Percentiles rank a stretch among this genome's conserved stretches.
Conservation (phyloP, 1,140 invertebrate genomes). For the Aphelenchoides avenae region DNA sequence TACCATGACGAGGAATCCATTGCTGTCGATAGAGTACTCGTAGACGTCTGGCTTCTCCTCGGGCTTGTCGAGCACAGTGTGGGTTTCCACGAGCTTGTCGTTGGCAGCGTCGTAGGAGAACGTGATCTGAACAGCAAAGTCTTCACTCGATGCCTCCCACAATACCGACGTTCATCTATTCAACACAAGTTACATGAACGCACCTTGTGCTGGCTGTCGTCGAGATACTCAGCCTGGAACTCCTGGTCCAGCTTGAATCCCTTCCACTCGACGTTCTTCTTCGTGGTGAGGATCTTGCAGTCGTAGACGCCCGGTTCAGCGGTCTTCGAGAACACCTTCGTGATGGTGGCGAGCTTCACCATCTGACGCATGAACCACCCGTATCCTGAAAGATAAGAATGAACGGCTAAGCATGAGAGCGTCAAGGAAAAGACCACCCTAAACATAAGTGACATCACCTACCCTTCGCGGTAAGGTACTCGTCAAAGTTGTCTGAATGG, state of each 20-base stretch:
- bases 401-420: no score
- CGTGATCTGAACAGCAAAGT: slow-evolving; percentile 26
- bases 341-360: slow-evolving; percentile 29
- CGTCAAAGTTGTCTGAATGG: slow-evolving; percentile 38
- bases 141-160: no score
- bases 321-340: slow-evolving; percentile 36
- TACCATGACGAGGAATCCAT: slow-evolving; percentile 35
- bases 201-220: slow-evolving; percentile 34
- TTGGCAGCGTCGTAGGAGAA: slow-evolving; percentile 28
- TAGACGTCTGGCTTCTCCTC: slow-evolving; percentile 19
- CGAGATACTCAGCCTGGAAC: slow-evolving; percentile 35
- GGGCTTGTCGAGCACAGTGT: slow-evolving; percentile 19
- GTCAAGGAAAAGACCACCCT: background rate
- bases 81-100: slow-evolving; percentile 27
- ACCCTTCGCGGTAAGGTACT: slow-evolving; percentile 33
- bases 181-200: slow-evolving; percentile 4
- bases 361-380: slow-evolving; percentile 44
- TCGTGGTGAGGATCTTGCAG: slow-evolving; percentile 34
- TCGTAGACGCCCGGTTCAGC: slow-evolving; percentile 15
- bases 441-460: background rate
- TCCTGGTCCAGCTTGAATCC: slow-evolving; percentile 32
- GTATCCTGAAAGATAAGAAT: slow-evolving; percentile 26
- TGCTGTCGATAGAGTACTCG: slow-evolving; percentile 25
- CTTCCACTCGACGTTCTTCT: slow-evolving; percentile 36
- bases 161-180: slow-evolving; percentile 1